Percentiles rank a stretch among this genome's conserved stretches.
These are phyloP conservation scores for Paracentrotus lividus DNA, from an alignment of 53 echinoderm and acorn worm species.

Conservation along the genomic window DNA sequence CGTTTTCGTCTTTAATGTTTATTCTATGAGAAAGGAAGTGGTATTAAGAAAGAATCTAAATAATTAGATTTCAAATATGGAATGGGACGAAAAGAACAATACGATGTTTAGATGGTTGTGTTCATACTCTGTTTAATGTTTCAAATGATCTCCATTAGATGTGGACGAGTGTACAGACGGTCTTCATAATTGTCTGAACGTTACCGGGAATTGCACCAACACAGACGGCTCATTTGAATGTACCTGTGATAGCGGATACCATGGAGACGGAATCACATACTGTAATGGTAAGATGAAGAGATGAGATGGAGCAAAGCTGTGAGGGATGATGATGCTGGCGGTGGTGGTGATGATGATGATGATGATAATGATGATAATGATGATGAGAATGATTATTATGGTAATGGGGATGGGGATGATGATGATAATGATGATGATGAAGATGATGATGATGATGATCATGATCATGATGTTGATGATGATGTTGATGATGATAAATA, in stretches of 20 bases:
- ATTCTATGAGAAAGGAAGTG: too few species aligned
- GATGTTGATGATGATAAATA: constrained; percentile 20
- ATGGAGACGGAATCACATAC: constrained; percentile 57
- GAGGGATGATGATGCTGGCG: not conserved
- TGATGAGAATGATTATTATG: not conserved
- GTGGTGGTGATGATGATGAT: not conserved
- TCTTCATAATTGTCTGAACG: constrained; percentile 56
- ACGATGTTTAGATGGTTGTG: not conserved
- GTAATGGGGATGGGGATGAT: not conserved
- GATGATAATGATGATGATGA: not conserved
- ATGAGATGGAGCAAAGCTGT: too few species aligned
- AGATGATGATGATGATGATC: constrained; percentile 41
- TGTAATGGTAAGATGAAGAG: constrained; percentile 75
- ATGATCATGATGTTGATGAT: constrained; percentile 67
- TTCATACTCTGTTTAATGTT: not conserved
- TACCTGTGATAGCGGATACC: constrained; percentile 68
- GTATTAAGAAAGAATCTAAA: too few species aligned
- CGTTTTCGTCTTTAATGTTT: too few species aligned
- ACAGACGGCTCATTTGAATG: constrained; percentile 63
- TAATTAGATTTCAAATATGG: too few species aligned
- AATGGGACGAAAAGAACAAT: too few species aligned
- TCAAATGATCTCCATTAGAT: not conserved
- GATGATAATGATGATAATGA: not conserved
- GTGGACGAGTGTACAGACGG: constrained; percentile 32
- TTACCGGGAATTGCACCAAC: constrained; percentile 47